These are phyloP conservation scores for Scaptomyza parva DNA, from an alignment of 2,888 invertebrate genomes.

Conservation along the genomic window DNA sequence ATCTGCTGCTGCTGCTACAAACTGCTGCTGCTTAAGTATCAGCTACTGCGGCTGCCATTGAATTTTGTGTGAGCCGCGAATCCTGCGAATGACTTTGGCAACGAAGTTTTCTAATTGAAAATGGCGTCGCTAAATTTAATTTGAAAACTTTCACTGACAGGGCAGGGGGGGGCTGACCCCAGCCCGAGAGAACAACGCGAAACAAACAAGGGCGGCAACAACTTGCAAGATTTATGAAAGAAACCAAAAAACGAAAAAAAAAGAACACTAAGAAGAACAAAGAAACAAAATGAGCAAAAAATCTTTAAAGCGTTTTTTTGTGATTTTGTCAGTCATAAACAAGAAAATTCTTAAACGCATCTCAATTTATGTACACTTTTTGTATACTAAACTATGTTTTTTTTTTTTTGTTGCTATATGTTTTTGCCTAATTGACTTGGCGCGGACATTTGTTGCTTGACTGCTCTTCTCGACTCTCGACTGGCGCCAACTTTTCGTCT, in stretches of 20 bases:
- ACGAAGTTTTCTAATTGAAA: constrained; percentile 78
- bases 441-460: constrained; percentile 63
- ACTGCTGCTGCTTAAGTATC: constrained; percentile 2
- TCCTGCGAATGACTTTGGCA: constrained; percentile 62
- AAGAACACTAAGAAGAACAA: constrained; percentile 10
- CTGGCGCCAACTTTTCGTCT: constrained; percentile 51
- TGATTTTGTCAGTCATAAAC: constrained; percentile 42
- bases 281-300: constrained; percentile 3
- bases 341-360: constrained; percentile 1
- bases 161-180: constrained; percentile 65
- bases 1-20: neutral
- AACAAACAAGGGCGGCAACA: constrained; percentile 44
- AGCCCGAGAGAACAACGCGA: constrained; percentile 7
- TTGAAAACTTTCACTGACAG: constrained; percentile 79
- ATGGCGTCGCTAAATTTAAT: constrained; percentile 80
- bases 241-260: constrained; percentile 19
- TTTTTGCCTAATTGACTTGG: constrained; percentile 71
- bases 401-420: constrained; percentile 23
- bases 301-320: constrained; percentile 9
- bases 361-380: constrained; percentile 29
- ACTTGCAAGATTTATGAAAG: constrained; percentile 55
- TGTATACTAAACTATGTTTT: neutral
- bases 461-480: constrained; percentile 27
- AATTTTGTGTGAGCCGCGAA: constrained; percentile 36
- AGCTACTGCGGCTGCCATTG: constrained; percentile 34